Base-by-base conservation (phyloP, 2,888 invertebrate genomes). In the Tanaodytes sp. region DNA sequence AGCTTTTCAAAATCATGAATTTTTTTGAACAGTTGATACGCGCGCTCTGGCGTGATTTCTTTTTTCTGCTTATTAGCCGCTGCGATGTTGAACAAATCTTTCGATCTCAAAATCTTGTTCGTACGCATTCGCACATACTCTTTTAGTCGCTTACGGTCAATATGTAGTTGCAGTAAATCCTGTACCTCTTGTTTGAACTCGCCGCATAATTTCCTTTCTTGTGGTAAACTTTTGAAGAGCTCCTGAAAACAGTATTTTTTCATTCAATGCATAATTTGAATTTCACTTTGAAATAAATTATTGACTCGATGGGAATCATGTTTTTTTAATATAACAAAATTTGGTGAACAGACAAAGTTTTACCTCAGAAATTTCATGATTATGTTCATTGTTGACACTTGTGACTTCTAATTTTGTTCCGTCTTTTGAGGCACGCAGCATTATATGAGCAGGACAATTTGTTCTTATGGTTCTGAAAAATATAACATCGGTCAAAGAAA, bases 351-450 rank as follows among this genome's bases (percentile, higher is more conserved):
- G n/a, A n/a, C n/a, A n/a, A n/a, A 23, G 8, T 23, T 37, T 20
- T 74, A 81, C 83, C 77, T 84, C 84, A 1, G 85, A 85, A 31
- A 86, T 85, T 72, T 86, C 85, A 58, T 86, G 86, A 76, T 86
- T 86, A 72, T 86, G 86, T 27, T 85, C 82, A 64, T 86, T 85
- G 70, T 86, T 85, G 9, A 86, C 85, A 61, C 85, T 84, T n/a
- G 85, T 84, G 1, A 86, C 86, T 78, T 86, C 86, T 27, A 86
- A 71, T 67, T 85, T 83, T 30, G 81, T 82, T 20, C 86, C 86
- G 73, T 84, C 84, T 75, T 86, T 86, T 4, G 85, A 84, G 19
- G 86, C 86, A 37, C 86, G 78, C 14, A 86, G 76, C 78, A 85
- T 83, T 54, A 86, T 85, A 68, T 85, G 85, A 6, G 86, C 84